A percentile compares a stretch with the other conserved stretches of the same genome.
phyloP scores from a whole-genome alignment of 2,113 vertebrate genomes.

The Ceyx cyanopectus region DNA sequence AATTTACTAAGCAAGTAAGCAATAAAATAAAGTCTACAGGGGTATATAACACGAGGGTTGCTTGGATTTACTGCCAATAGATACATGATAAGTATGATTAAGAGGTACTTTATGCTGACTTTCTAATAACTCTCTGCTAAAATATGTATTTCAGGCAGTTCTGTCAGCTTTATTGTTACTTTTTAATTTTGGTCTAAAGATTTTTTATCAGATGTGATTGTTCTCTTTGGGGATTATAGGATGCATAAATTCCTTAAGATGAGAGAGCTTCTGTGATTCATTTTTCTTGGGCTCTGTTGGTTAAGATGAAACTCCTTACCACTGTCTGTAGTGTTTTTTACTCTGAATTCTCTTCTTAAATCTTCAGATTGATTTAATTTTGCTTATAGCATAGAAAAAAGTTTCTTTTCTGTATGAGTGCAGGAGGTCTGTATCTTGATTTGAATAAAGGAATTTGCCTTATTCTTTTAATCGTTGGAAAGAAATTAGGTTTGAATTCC shows the following conservation, averaged over 20 bases:
- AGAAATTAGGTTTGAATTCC: not conserved
- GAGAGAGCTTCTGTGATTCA: slow-evolving; percentile 43
- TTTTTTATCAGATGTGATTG: slow-evolving; percentile 31
- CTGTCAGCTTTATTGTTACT: slow-evolving; percentile 48
- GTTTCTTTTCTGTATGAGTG: not conserved
- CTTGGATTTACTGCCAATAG: slow-evolving; percentile 49
- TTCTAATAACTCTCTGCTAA: slow-evolving; percentile 49
- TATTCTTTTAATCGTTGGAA: not conserved
- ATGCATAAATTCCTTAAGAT: slow-evolving; percentile 45
- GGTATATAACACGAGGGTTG: slow-evolving; percentile 12
- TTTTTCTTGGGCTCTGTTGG: slow-evolving; percentile 16
- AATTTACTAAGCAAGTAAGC: slow-evolving; percentile 48
- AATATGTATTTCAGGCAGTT: slow-evolving; percentile 46
- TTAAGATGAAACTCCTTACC: slow-evolving; percentile 19
- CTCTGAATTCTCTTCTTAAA: not conserved
- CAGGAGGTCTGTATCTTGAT: not conserved
- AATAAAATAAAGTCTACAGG: slow-evolving; percentile 26
- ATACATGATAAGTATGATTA: slow-evolving; percentile 53
- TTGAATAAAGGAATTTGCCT: not conserved
- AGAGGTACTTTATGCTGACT: slow-evolving; percentile 41
- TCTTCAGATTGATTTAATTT: not conserved
- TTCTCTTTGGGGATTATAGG: slow-evolving; percentile 38
- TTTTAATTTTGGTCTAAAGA: slow-evolving; percentile 63
- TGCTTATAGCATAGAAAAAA: not conserved
- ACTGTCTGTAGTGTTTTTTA: not conserved